Base-by-base conservation (phyloP, 2,113 vertebrate species). In the Istiophorus platypterus region DNA sequence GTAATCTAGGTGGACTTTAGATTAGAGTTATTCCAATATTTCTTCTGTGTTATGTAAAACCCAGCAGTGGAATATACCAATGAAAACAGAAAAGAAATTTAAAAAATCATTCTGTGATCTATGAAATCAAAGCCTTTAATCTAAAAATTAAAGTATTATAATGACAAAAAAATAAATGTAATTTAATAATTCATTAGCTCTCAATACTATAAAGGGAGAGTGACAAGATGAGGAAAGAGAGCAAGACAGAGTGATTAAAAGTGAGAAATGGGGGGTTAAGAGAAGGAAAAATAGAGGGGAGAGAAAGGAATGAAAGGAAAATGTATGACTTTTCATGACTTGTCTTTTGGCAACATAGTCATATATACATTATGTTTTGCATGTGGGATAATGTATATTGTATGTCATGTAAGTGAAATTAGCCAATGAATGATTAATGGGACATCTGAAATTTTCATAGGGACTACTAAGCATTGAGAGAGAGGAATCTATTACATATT, bases 331-430 rank as follows among this genome's bases (percentile, higher is more conserved):
- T 62, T 39, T 82, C 45, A n/a, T 66, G 72, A 72, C 78, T 65
- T 76, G 79, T 88, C 81, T 87, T 78, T 82, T 49, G 51, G 84
- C 37, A 56, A 89, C 88, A 92, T 73, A 76, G 58, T 76, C 72
- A 57, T 82, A 84, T 82, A 76, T 86, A 34, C 31, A 34, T 3
- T 34, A 89, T 85, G 82, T 91, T 92, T 87, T 76, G 69, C 67
- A 86, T 91, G 85, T 75, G 72, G 74, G 24, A 39, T 89, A 92
- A 92, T 89, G 87, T 79, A 86, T 75, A 84, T 4, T 34, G 31
- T 34, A 6, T 89, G 91, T 86, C 89, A 93, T 88, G 92, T 91
- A 82, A 80, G 88, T 87, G 85, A 92, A 94, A 93, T 93, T 88
- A 91, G 81, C 51, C 47, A 63, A 41, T 91, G 72, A 93, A 92